Base-by-base conservation (phyloP, 2,797 vertebrate species). In the Cryptoblepharus egeriae region DNA sequence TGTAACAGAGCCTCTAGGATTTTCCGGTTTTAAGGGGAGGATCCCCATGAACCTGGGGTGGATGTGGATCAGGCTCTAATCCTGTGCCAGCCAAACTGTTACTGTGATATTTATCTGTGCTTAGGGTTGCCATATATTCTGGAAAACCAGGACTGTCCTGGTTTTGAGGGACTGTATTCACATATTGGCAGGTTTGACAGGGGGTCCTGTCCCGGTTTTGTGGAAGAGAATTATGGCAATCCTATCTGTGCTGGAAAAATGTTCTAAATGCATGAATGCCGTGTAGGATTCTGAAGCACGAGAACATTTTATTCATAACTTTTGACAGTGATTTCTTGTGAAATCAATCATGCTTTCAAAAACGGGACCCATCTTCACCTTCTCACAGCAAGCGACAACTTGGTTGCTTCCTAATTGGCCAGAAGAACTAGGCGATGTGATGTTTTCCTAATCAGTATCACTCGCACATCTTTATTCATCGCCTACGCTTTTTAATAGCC, bases 391-490 rank as follows among this genome's bases (percentile, higher is more conserved):
- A 82, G 74, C 82, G 26, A 69, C 49, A 78, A 73, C 61, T 42
- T 79, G n/a, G n/a, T 87, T 84, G 60, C 18, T 85, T 90, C 65
- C 83, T 77, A 87, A 82, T 81, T 63, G 70, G 74, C 52, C 81
- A 75, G 52, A 91, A 91, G 85, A 12, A 15, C n/a, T 80, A 70
- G 72, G 76, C 12, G 32, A 37, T 80, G 82, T 83, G n/a, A 76
- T 88, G 84, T 81, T 87, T 72, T 37, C 77, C 82, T 72, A 81
- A 85, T 80, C 82, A 64, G 64, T 57, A 71, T 32, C 26, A 74
- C 82, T 87, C 87, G 80, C 39, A 30, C 60, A 45, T 79, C 79
- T 89, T 85, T 67, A 83, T 83, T 86, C 77, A 87, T 63, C 82
- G 64, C 32, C n/a, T 70, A 55, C 5, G 58, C 39, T 71, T 82